These are phyloP conservation scores for Lagocephalus sceleratus DNA, from an alignment of 2,797 vertebrate species.

Conservation along the genomic window DNA sequence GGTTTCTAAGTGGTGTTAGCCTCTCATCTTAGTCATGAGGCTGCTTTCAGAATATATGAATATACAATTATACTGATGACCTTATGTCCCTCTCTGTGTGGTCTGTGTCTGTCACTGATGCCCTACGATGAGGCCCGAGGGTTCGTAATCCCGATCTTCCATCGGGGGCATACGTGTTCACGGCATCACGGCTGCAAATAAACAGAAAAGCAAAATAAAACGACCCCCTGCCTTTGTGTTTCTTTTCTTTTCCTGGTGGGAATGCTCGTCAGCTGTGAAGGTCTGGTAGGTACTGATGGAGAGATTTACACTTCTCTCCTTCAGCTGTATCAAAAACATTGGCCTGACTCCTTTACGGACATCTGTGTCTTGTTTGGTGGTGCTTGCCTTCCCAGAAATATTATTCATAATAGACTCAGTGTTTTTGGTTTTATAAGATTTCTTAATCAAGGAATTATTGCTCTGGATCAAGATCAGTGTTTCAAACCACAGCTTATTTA, in stretches of 20 bases:
- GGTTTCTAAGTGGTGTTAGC: too few relatives aligned
- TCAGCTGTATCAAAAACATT: slow-evolving; percentile 21
- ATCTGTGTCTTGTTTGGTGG: slow-evolving; percentile 46
- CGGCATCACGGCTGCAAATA: too few relatives aligned
- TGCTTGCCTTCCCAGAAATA: slow-evolving; percentile 29
- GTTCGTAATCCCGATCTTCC: too few relatives aligned
- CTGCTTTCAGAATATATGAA: too few relatives aligned
- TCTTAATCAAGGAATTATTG: slow-evolving; percentile 29
- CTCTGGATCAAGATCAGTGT: slow-evolving; percentile 17
- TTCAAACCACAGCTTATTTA: slow-evolving; percentile 28
- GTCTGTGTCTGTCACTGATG: too few relatives aligned
- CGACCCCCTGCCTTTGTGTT: background rate
- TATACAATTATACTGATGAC: too few relatives aligned
- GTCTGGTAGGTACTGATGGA: background rate
- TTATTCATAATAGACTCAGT: slow-evolving; percentile 20
- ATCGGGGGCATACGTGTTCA: too few relatives aligned
- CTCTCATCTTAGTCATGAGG: too few relatives aligned
- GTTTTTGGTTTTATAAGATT: slow-evolving; percentile 1
- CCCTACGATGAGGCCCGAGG: too few relatives aligned
- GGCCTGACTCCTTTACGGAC: slow-evolving; percentile 24
- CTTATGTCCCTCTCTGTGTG: too few relatives aligned
- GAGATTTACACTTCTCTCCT: slow-evolving; percentile 19
- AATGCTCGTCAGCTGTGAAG: slow-evolving; percentile 13
- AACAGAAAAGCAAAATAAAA: background rate
- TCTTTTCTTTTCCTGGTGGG: slow-evolving; percentile 21